These are phyloP conservation scores for Cyprinodon tularosa DNA, from an alignment of 2,113 vertebrate species.

Conservation along the genomic window DNA sequence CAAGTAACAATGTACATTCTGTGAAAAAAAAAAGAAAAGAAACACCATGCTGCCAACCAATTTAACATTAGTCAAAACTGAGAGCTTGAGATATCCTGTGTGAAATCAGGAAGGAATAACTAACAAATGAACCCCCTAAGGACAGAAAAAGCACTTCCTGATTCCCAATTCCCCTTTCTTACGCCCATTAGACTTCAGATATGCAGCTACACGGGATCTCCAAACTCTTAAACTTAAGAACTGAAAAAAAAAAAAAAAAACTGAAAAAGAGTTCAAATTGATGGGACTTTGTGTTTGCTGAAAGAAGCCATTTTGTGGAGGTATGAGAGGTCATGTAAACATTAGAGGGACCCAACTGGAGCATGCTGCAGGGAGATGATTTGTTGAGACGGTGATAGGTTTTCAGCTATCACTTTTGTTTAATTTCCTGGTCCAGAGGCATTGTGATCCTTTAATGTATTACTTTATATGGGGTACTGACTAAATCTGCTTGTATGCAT, in stretches of 20 bases:
- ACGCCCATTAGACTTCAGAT: background rate
- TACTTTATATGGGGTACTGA: background rate
- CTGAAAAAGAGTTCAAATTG: background rate
- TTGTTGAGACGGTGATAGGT: background rate
- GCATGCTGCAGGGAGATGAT: too few species aligned
- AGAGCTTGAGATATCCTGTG: conserved; percentile 44
- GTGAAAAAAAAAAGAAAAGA: too few species aligned
- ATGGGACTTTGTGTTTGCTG: background rate
- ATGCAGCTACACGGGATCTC: background rate
- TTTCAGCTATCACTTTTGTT: background rate
- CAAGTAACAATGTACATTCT: background rate
- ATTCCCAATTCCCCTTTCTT: conserved; percentile 63
- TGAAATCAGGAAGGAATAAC: conserved; percentile 52
- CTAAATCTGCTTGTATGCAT: background rate
- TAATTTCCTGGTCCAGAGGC: background rate
- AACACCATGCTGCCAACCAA: background rate
- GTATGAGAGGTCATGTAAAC: background rate
- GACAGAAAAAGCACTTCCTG: conserved; percentile 56
- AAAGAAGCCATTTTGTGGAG: background rate
- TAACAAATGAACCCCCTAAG: conserved; percentile 37
- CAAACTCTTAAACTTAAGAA: background rate
- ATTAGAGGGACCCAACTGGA: background rate
- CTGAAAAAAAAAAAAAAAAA: background rate
- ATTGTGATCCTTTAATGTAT: background rate
- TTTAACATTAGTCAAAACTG: conserved; percentile 42